Conservation (phyloP, 2,797 vertebrate genomes). For the Dermochelys coriacea region DNA sequence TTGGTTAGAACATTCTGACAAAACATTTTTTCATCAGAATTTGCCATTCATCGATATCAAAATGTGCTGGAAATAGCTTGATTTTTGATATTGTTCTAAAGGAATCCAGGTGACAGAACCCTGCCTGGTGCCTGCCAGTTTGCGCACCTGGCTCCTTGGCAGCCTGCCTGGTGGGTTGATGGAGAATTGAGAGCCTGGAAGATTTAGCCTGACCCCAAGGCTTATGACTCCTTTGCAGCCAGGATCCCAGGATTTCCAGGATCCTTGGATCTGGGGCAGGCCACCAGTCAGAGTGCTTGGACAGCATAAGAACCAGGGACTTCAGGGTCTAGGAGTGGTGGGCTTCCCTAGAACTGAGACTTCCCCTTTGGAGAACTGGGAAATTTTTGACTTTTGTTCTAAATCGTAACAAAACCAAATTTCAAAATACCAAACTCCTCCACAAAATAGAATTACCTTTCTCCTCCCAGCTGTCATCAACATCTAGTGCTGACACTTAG, state of each 20-base stretch:
- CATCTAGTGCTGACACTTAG: neutral
- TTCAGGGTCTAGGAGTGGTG: neutral
- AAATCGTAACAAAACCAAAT: neutral
- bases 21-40: constrained; percentile 31
- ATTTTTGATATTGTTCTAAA: constrained; percentile 57
- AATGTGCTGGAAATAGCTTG: constrained; percentile 48
- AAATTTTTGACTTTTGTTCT: constrained; percentile 2
- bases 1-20: constrained; percentile 24
- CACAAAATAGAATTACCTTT: neutral
- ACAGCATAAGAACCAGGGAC: neutral
- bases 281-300: neutral
- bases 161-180: neutral
- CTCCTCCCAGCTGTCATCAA: neutral
- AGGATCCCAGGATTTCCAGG: neutral
- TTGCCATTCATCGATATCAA: constrained; percentile 41
- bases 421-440: constrained; percentile 30
- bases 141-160: constrained; percentile 7
- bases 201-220: neutral
- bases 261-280: neutral
- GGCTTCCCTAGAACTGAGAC: neutral
- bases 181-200: neutral
- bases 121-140: constrained; percentile 22
- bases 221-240: neutral
- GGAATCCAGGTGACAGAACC: constrained; percentile 51
- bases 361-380: neutral